Conservation (phyloP, 2,888 invertebrate genomes). For the Apeira syringaria region DNA sequence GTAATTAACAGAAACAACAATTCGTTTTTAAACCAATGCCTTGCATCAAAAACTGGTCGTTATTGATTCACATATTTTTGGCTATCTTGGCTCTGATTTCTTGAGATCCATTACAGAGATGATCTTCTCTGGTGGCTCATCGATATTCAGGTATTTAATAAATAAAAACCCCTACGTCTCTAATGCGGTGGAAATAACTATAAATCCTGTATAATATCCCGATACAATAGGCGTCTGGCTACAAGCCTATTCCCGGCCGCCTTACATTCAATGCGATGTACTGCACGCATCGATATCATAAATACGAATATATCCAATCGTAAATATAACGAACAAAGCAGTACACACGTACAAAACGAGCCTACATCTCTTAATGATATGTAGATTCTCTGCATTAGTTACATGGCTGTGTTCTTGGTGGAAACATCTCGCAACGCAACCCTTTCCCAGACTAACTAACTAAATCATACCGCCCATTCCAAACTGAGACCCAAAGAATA, state of each 20-base stretch:
- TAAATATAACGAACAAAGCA: conserved; percentile 81
- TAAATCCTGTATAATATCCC: conserved; percentile 39
- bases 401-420: conserved; percentile 81
- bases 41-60: too few species aligned
- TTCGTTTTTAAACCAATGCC: too few species aligned
- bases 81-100: too few species aligned
- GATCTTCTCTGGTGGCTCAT: conserved; percentile 7
- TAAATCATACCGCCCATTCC: conserved; percentile 23
- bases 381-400: conserved; percentile 82
- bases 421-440: conserved; percentile 75
- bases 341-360: conserved; percentile 76
- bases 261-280: conserved; percentile 55
- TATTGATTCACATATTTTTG: too few species aligned
- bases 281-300: conserved; percentile 66
- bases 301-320: conserved; percentile 67
- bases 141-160: conserved; percentile 7
- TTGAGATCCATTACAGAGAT: too few species aligned
- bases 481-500: conserved; percentile 30
- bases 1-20: too few species aligned
- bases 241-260: conserved; percentile 54
- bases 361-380: conserved; percentile 83
- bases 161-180: conserved; percentile 16
- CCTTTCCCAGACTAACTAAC: conserved; percentile 32
- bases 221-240: conserved; percentile 72
- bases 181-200: conserved; percentile 23